Evolutionary conservation across 2,797 vertebrate genomes (phyloP), one percentile per base, ranked within the genome.

Genomic region (Eutrigla gurnardus): DNA sequence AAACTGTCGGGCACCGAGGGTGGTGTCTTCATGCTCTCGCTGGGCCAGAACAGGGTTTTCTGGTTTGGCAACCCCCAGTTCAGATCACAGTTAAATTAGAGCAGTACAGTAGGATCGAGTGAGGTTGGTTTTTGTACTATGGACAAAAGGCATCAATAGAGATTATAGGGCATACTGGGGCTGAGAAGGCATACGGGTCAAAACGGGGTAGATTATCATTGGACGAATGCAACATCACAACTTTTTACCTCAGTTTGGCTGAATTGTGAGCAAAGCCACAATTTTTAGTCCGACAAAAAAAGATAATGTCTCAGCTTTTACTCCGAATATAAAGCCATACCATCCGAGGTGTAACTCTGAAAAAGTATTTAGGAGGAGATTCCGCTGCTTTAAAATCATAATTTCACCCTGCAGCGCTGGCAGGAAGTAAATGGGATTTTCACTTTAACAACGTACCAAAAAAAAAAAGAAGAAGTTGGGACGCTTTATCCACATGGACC

Each of bases 41-140:
- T 70, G 77, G 75, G 52, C 69, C 72, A 69, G 62, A 89, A 86
- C 86, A 69, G 73, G 87, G 80, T 85, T 82, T 87, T 86, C 82
- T 81, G 82, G 88, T 88, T 91, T 87, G 88, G 86, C 82, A 80
- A 81, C 70, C 73, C 40, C 63, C 50, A 5, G 57, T 33, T 69
- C 25, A 55, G 53, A 84, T 89, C 88, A 89, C 82, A 88, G 79
- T 88, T 84, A 64, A 86, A 84, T 79, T 82, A 75, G 69, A 88
- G 84, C 86, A 88, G 79, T 83, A 70, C 67, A 86, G 70, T 37
- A 73, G 77, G 81, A 78, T 74, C 71, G 74, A 75, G 65, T 72
- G 14, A 87, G 73, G 72, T 71, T 78, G 69, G 72, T 70, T 78
- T 25, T 69, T 60, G 70, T 66, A 71, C 83, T 37, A 69, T n/a